Evolutionary conservation across 2,888 invertebrate genomes (phyloP).

Genomic region (Xylota segnis): DNA sequence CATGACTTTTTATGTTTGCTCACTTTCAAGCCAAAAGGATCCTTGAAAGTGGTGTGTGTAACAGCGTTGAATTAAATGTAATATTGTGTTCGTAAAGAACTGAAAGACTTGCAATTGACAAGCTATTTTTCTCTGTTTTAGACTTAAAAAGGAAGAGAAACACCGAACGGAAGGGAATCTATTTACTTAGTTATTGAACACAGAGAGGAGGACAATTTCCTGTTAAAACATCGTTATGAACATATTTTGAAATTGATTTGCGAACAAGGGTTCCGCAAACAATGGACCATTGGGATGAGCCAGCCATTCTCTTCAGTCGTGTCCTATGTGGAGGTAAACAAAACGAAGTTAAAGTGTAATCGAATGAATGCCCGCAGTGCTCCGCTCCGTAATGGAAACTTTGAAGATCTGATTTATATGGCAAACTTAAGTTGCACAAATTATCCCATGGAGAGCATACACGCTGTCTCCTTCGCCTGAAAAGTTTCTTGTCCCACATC

Average conservation of each 20-base stretch:
- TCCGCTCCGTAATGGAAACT: constrained; percentile 18
- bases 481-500: constrained; percentile 69
- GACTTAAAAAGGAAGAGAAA: constrained; percentile 13
- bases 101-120: constrained; percentile 61
- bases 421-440: constrained; percentile 61
- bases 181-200: constrained; percentile 65
- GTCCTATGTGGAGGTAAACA: constrained; percentile 58
- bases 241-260: constrained; percentile 74
- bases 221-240: constrained; percentile 73
- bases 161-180: constrained; percentile 18
- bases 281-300: constrained; percentile 42
- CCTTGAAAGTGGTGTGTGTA: background rate
- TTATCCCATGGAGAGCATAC: constrained; percentile 66
- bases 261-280: constrained; percentile 66
- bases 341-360: constrained; percentile 66
- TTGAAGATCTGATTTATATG: constrained; percentile 67
- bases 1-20: constrained; percentile 70
- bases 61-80: constrained; percentile 16
- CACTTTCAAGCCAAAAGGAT: constrained; percentile 34
- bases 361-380: constrained; percentile 59
- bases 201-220: constrained; percentile 68
- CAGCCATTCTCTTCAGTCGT: constrained; percentile 42
- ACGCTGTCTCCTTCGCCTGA: constrained; percentile 26
- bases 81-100: constrained; percentile 6
- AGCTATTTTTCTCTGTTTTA: constrained; percentile 53